A percentile compares a stretch with the other conserved stretches of the same genome.
phyloP scores from a whole-genome alignment of 2,888 invertebrate species.

The Agrotis clavis region DNA sequence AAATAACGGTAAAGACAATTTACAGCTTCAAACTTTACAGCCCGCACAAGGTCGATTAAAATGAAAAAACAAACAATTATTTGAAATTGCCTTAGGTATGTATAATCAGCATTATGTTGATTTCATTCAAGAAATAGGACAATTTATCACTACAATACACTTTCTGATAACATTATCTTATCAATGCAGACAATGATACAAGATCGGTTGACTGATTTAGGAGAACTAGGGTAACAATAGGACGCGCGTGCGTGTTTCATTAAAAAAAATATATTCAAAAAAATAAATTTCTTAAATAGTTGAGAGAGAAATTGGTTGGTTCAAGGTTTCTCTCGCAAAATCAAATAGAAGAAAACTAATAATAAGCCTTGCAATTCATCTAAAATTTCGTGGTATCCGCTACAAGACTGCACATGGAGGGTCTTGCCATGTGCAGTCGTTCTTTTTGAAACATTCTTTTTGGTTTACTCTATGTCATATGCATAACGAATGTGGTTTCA shows the following conservation, averaged over 20 bases:
- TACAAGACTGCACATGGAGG: slow-evolving; percentile 27
- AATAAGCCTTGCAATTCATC: neutral
- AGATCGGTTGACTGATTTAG: slow-evolving; percentile 23
- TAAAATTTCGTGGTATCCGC: slow-evolving; percentile 1
- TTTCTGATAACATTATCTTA: slow-evolving; percentile 56
- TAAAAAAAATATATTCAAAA: neutral
- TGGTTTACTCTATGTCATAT: neutral
- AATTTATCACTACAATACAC: slow-evolving; percentile 39
- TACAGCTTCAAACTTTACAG: slow-evolving; percentile 52
- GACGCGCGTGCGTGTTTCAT: neutral
- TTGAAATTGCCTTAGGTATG: slow-evolving; percentile 18
- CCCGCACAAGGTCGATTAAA: slow-evolving; percentile 53
- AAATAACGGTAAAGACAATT: slow-evolving; percentile 50
- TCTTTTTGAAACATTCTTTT: slow-evolving; percentile 11
- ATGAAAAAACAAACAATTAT: slow-evolving; percentile 42
- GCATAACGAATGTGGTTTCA: slow-evolving; percentile 26
- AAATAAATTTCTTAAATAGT: neutral
- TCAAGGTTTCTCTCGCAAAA: neutral
- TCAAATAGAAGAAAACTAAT: neutral
- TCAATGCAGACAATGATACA: slow-evolving; percentile 38
- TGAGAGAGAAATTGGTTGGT: too few relatives aligned
- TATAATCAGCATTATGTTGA: slow-evolving; percentile 24
- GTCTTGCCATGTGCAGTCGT: too few relatives aligned
- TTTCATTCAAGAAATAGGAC: slow-evolving; percentile 51
- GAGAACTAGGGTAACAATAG: neutral